Percentiles rank a stretch among this genome's conserved stretches.
These are phyloP conservation scores for Platygyra sinensis DNA, from an alignment of 64 coral and sea anemone species.

Conservation along the genomic window DNA sequence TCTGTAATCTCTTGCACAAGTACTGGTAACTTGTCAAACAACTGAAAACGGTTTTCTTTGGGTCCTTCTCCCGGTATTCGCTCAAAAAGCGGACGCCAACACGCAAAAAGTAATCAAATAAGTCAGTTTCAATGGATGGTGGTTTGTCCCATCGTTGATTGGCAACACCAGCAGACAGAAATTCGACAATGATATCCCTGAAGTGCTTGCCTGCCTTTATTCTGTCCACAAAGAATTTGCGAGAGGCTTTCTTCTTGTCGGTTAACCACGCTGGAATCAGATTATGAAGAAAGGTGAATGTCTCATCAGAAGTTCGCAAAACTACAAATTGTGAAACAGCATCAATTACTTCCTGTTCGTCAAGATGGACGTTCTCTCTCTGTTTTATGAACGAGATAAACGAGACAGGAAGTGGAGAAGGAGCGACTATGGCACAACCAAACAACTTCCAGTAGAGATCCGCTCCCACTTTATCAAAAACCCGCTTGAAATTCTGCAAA, in stretches of 20 bases:
- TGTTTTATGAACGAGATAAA: constrained; percentile 29
- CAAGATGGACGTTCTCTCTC: neutral
- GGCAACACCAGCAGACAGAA: neutral
- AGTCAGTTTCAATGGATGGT: neutral
- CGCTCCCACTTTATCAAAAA: constrained; percentile 25
- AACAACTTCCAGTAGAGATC: constrained; percentile 43
- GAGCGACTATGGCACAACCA: constrained; percentile 46
- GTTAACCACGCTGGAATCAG: no score
- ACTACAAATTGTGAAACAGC: constrained; percentile 21
- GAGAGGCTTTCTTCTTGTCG: constrained; percentile 22
- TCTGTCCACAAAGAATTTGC: constrained; percentile 43
- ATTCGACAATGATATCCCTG: constrained; percentile 4
- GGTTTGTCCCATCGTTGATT: neutral
- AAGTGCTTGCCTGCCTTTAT: constrained; percentile 14
- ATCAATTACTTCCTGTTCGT: constrained; percentile 53
- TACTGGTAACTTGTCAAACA: constrained; percentile 39
- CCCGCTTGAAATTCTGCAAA: constrained; percentile 48
- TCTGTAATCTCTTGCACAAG: constrained; percentile 25
- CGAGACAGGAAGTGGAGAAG: constrained; percentile 51
- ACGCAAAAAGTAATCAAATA: constrained; percentile 14
- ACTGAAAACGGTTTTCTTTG: neutral
- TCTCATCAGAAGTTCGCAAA: neutral
- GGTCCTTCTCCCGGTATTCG: neutral
- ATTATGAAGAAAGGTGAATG: constrained; percentile 46
- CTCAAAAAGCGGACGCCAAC: constrained; percentile 37